A percentile compares a stretch with the other conserved stretches of the same genome.
Conservation (phyloP, 2,113 vertebrate genomes). For the Gopherus evgoodei region DNA sequence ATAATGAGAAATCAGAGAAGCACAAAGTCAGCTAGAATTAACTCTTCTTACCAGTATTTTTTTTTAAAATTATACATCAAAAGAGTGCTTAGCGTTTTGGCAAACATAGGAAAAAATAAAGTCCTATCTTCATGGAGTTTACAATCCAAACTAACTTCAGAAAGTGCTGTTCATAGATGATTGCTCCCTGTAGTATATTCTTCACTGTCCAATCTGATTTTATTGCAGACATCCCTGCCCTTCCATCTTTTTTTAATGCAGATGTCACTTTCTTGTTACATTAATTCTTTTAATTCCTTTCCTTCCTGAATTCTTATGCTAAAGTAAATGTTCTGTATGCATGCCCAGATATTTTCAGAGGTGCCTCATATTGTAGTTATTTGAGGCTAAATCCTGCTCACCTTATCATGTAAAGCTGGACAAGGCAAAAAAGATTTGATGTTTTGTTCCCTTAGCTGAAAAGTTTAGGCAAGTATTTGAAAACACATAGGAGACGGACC, state of each 20-base stretch:
- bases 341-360: not conserved
- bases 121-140: not conserved
- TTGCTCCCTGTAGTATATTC: not conserved
- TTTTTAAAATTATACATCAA: not conserved
- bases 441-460: not conserved
- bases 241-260: not conserved
- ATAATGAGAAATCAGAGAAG: not conserved
- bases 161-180: not conserved
- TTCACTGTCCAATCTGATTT: not conserved
- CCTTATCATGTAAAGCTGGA: not conserved
- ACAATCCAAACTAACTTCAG: not conserved
- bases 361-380: not conserved
- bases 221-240: not conserved
- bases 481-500: not conserved
- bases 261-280: not conserved
- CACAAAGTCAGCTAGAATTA: not conserved
- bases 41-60: not conserved
- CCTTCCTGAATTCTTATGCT: not conserved
- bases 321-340: not conserved
- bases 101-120: not conserved
- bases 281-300: not conserved
- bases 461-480: not conserved
- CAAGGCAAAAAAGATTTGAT: not conserved
- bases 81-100: not conserved
- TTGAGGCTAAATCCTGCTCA: not conserved